Conservation (phyloP, 2,888 invertebrate species). For the Xestia rhomboidea region DNA sequence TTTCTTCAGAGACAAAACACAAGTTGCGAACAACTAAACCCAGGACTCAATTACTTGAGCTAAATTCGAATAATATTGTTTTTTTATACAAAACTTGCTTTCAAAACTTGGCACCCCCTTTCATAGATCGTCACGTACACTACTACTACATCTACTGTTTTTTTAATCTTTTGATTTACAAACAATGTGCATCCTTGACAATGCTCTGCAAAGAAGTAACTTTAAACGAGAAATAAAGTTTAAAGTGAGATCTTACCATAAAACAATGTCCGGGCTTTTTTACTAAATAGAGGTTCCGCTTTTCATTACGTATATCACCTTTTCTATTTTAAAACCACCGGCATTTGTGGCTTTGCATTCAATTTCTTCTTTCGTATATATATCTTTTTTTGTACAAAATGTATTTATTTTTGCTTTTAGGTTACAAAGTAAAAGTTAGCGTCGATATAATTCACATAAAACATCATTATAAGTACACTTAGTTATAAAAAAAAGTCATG, state of each 20-base stretch:
- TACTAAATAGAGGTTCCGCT: conserved; percentile 16
- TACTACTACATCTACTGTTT: too few relatives aligned
- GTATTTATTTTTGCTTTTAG: neutral
- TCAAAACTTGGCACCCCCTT: neutral
- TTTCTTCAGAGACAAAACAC: neutral
- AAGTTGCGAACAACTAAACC: neutral
- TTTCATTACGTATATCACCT: neutral
- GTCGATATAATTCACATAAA: neutral
- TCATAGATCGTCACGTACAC: conserved; percentile 7
- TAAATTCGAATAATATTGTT: neutral
- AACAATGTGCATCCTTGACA: conserved; percentile 28
- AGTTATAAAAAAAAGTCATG: too few relatives aligned
- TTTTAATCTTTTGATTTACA: conserved; percentile 36
- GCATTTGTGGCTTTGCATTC: neutral
- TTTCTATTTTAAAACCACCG: neutral
- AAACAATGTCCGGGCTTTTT: conserved; percentile 54
- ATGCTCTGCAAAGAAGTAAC: conserved; percentile 48
- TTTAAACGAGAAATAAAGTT: conserved; percentile 65
- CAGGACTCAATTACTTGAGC: neutral
- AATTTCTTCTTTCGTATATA: neutral
- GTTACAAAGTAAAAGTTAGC: neutral
- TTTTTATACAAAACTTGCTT: neutral
- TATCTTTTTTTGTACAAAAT: neutral
- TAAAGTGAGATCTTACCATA: conserved; percentile 34
- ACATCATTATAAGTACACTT: too few relatives aligned